These are phyloP conservation scores for Tretioscincus oriximinensis DNA, from an alignment of 2,113 vertebrate species.

Conservation along the genomic window DNA sequence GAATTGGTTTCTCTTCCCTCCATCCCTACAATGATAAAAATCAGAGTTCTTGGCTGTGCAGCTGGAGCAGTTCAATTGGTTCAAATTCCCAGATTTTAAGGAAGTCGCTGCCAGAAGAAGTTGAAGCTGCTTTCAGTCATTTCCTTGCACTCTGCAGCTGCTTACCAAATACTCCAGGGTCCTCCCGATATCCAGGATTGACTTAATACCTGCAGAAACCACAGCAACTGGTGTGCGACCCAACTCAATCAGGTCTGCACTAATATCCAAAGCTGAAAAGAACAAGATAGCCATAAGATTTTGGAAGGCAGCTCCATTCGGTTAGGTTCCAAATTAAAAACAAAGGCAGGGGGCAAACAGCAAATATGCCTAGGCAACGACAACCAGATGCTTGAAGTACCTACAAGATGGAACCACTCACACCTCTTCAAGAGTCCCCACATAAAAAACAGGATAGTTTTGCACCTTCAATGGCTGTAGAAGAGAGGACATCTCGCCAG, in stretches of 20 bases:
- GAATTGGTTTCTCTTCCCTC: background rate
- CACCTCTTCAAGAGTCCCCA: no score
- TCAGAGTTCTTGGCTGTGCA: background rate
- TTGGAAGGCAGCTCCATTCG: background rate
- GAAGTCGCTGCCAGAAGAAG: background rate
- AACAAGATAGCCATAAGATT: conserved; percentile 22
- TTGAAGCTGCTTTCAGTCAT: background rate
- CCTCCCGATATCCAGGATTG: conserved; percentile 88
- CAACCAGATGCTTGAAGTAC: background rate
- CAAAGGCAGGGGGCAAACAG: background rate
- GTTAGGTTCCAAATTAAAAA: no score
- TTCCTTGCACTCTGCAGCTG: background rate
- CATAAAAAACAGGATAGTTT: no score
- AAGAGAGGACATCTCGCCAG: no score
- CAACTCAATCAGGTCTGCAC: conserved; percentile 88
- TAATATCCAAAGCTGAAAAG: conserved; percentile 84
- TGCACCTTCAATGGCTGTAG: no score
- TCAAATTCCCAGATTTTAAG: background rate
- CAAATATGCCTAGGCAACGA: background rate
- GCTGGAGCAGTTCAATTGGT: no score
- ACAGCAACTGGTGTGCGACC: conserved; percentile 86
- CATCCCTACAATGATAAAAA: background rate
- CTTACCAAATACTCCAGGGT: conserved; percentile 89
- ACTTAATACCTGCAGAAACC: conserved; percentile 87
- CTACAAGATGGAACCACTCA: background rate